A percentile compares a stretch with the other conserved stretches of the same genome.
phyloP scores from a whole-genome alignment of 2,113 vertebrate species.

The Cynocephalus volans region DNA sequence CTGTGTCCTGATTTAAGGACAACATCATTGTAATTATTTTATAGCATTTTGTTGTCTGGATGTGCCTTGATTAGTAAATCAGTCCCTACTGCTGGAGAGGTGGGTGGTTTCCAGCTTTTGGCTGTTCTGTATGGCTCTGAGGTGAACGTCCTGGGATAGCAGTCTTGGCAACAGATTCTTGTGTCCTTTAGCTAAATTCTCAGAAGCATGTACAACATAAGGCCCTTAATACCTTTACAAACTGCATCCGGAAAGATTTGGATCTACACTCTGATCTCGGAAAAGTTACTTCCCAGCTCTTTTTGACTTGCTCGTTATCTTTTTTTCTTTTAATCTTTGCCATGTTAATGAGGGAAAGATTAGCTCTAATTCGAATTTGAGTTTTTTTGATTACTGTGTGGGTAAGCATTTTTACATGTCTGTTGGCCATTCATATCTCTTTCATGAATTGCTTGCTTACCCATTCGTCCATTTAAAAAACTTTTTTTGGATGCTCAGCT shows the following conservation, averaged over 20 bases:
- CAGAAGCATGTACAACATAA: too few species aligned
- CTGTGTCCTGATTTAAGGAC: not conserved
- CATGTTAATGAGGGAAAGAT: not conserved
- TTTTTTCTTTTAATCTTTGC: not conserved
- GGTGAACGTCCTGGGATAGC: not conserved
- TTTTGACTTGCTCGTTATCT: not conserved
- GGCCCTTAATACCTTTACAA: not conserved
- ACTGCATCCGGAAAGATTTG: not conserved
- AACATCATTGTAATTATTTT: not conserved
- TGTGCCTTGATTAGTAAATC: not conserved
- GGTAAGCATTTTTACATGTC: not conserved
- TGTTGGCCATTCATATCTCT: not conserved
- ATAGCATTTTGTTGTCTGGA: not conserved
- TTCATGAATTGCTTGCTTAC: not conserved
- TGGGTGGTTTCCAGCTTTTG: not conserved
- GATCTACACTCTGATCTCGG: fast-evolving
- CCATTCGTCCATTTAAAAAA: not conserved
- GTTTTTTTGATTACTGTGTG: not conserved
- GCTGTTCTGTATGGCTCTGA: fast-evolving
- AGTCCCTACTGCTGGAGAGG: not conserved
- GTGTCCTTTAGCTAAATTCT: conserved; percentile 8
- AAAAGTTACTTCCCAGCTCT: not conserved
- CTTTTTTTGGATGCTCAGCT: not conserved
- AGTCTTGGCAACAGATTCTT: not conserved
- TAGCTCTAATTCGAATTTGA: not conserved